Evolutionary conservation across 2,113 vertebrate species (phyloP).

Genomic region (Apodemus speciosus): DNA sequence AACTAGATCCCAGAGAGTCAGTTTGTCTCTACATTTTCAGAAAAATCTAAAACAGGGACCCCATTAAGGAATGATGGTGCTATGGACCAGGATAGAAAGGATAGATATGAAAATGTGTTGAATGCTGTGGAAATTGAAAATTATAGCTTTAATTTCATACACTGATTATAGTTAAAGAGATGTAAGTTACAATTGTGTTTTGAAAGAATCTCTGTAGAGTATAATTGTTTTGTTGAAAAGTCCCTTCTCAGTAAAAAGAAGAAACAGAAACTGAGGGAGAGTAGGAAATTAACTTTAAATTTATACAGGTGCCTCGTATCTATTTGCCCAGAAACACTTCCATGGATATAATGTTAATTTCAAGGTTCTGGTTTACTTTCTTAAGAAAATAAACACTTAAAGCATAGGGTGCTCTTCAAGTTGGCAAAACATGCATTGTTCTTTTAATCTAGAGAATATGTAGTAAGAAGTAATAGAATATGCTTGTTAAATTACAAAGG

Average conservation of each 20-base stretch:
- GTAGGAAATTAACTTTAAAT: constrained; percentile 71
- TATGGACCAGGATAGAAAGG: neutral
- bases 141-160: constrained; percentile 69
- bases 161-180: constrained; percentile 61
- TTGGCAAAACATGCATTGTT: neutral
- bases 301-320: constrained; percentile 52
- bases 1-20: neutral
- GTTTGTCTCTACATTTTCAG: neutral
- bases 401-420: neutral
- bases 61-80: neutral
- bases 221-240: constrained; percentile 73
- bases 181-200: constrained; percentile 59
- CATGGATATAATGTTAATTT: constrained; percentile 40
- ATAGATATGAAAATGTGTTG: constrained; percentile 3
- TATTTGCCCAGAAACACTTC: constrained; percentile 43
- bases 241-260: constrained; percentile 43
- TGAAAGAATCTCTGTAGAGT: constrained; percentile 64
- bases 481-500: constrained; percentile 51
- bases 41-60: neutral
- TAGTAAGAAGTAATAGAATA: constrained; percentile 27
- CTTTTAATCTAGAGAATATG: constrained; percentile 13
- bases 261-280: constrained; percentile 60
- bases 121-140: constrained; percentile 61
- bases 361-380: constrained; percentile 35
- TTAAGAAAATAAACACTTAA: constrained; percentile 44